These are phyloP conservation scores for Petrosia ficiformis DNA, from an alignment of 37 sponge, comb jelly and placozoan genomes.

Conservation along the genomic window DNA sequence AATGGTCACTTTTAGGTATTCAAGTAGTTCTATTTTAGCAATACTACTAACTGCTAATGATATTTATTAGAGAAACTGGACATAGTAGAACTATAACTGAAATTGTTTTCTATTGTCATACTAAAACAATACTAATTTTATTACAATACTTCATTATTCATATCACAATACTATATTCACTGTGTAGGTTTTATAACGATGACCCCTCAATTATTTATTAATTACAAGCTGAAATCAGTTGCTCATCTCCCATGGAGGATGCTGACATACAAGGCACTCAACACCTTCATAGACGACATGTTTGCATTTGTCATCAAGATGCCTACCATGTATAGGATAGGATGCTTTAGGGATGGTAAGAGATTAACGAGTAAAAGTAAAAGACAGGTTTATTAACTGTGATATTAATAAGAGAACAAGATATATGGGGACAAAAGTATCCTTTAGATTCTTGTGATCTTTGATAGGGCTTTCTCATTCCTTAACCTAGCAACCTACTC, in stretches of 20 bases:
- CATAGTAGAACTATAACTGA: no score
- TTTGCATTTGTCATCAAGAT: constrained; percentile 99
- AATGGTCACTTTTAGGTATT: no score
- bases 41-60: no score
- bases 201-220: constrained; percentile 99
- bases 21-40: no score
- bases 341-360: constrained; percentile 98
- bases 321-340: constrained; percentile 97
- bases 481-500: no score
- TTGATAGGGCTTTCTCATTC: not conserved
- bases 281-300: constrained; percentile 99
- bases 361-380: not conserved
- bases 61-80: no score
- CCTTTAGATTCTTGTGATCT: not conserved
- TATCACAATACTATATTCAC: no score
- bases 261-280: constrained; percentile 99
- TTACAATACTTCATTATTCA: no score
- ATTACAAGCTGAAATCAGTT: constrained; percentile 99
- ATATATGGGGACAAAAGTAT: not conserved
- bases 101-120: no score
- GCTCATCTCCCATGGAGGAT: constrained; percentile 99
- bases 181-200: constrained; percentile 92
- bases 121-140: no score
- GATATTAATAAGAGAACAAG: no score
- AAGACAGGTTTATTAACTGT: not conserved